phyloP scores from a whole-genome alignment of 2,797 vertebrate species.

The Microchirus variegatus region DNA sequence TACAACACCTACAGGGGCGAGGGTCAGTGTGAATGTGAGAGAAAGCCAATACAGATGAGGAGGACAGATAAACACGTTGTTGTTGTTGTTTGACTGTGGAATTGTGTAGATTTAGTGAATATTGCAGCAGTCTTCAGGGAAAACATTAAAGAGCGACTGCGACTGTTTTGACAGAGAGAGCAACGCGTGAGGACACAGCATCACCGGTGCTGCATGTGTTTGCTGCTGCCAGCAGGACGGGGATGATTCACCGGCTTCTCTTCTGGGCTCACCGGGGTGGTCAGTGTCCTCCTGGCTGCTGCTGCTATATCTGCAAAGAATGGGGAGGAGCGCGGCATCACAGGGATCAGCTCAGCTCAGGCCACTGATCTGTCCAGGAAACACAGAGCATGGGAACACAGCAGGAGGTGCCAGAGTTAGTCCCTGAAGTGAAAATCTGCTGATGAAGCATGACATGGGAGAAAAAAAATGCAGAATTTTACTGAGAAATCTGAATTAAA shows the following conservation, averaged over 20 bases:
- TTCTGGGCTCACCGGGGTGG: slow-evolving; percentile 61
- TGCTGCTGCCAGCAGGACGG: slow-evolving; percentile 50
- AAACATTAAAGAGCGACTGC: slow-evolving; percentile 13
- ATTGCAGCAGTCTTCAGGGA: slow-evolving; percentile 7
- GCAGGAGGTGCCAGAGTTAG: slow-evolving; percentile 44
- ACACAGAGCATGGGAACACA: slow-evolving; percentile 71
- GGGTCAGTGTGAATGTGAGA: slow-evolving; percentile 78
- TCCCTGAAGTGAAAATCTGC: slow-evolving; percentile 45
- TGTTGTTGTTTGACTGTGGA: neutral
- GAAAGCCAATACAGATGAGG: slow-evolving; percentile 65
- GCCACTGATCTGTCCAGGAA: slow-evolving; percentile 75
- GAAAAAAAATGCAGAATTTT: slow-evolving; percentile 10
- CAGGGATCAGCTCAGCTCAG: slow-evolving; percentile 71
- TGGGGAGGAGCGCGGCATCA: slow-evolving; percentile 57
- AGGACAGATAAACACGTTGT: slow-evolving; percentile 44
- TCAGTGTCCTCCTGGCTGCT: slow-evolving; percentile 40
- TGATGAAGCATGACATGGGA: slow-evolving; percentile 37
- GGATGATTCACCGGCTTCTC: slow-evolving; percentile 51
- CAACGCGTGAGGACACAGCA: slow-evolving; percentile 6
- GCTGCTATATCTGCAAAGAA: slow-evolving; percentile 56
- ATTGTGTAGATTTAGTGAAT: neutral
- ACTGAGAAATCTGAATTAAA: neutral
- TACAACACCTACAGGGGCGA: slow-evolving; percentile 77
- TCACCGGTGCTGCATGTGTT: slow-evolving; percentile 27
- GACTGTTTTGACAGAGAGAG: slow-evolving; percentile 40